Conservation (phyloP, 2,113 vertebrate species). For the Ceyx cyanopectus region DNA sequence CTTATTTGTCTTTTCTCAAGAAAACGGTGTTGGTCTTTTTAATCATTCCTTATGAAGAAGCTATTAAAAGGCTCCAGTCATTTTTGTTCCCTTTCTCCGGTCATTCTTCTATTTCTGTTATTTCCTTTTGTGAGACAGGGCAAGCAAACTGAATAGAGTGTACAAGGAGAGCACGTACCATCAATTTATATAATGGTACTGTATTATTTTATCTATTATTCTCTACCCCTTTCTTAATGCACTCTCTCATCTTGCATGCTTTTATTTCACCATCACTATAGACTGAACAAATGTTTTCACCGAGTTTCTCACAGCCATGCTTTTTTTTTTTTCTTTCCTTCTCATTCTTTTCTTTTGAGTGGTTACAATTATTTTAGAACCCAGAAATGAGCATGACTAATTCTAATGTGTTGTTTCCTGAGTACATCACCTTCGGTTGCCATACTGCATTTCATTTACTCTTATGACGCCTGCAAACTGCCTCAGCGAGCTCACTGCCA, state of each 20-base stretch:
- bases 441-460: constrained; percentile 49
- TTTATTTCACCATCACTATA: constrained; percentile 64
- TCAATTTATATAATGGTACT: constrained; percentile 66
- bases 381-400: constrained; percentile 58
- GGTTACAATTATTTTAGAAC: constrained; percentile 62
- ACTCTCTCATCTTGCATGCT: constrained; percentile 64
- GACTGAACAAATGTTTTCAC: constrained; percentile 58
- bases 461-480: constrained; percentile 33
- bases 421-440: constrained; percentile 57
- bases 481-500: constrained; percentile 1
- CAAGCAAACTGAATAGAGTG: constrained; percentile 54
- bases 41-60: constrained; percentile 57
- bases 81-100: constrained; percentile 34
- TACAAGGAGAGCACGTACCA: constrained; percentile 56
- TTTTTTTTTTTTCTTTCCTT: not conserved
- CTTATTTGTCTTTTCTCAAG: constrained; percentile 55
- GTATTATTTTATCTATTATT: constrained; percentile 72
- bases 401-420: constrained; percentile 58
- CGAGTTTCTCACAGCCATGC: not conserved
- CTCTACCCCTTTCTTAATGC: constrained; percentile 66
- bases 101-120: constrained; percentile 60
- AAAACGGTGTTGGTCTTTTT: constrained; percentile 53
- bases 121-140: constrained; percentile 48
- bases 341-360: constrained; percentile 25
- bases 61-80: constrained; percentile 53